Evolutionary conservation across 1,140 invertebrate species (phyloP), one percentile per base, ranked within the genome.

Genomic region (Bombus impatiens): DNA sequence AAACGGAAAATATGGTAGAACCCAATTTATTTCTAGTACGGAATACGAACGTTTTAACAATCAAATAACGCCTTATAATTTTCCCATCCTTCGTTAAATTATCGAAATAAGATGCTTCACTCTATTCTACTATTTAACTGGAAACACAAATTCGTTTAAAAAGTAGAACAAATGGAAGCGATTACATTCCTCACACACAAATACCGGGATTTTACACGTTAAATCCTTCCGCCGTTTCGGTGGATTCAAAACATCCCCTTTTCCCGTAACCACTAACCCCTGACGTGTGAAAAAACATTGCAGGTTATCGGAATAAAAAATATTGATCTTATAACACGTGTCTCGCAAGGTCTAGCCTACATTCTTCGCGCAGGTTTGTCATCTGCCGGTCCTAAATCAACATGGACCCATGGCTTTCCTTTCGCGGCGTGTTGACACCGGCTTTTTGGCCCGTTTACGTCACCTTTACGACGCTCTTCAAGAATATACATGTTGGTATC

Each of bases 321-420:
- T 92, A 92, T 92, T 91, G 91, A 92, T 91, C 86, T 92, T 90
- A 88, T 87, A 90, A 89, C 89, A 90, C 90, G 81, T 87, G 88
- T 90, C 75, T 91, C 62, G 81, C 44, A 86, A 90, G 86, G 90
- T 82, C 91, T 92, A 92, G 75, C 90, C 86, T 82, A 87, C 87
- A 92, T 92, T 89, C 65, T 76, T 25, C 18, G 13, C 84, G 65
- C 62, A 28, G 59, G 87, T 89, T 89, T 89, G 91, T 91, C 91
- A 87, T 79, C 84, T 86, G 77, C 86, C 67, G 82, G 91, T 93
- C 92, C 92, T 93, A 93, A 93, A 92, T 93, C 91, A 93, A 93
- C 92, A 93, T 40, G 42, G 15, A 70, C 72, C 83, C 83, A 79
- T 78, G 86, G 86, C 86, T 88, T 84, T 88, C 87, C 85, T 78